Conservation (phyloP, 2,888 invertebrate genomes). For the Platycnemis pennipes region DNA sequence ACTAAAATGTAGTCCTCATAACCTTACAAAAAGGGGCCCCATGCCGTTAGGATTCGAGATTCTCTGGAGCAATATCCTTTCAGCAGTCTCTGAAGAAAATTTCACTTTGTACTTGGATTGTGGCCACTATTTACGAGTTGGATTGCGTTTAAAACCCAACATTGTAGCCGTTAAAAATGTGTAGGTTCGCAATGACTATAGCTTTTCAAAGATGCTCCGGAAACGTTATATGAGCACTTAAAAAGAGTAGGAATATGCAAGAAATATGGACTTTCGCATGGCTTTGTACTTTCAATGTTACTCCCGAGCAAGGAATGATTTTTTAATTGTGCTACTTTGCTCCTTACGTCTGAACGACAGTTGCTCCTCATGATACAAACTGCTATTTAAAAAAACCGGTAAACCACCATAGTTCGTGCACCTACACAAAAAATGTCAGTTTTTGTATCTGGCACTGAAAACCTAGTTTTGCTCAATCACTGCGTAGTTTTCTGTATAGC, state of each 20-base stretch:
- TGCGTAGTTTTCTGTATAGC: conserved; percentile 37
- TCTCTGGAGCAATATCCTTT: conserved; percentile 41
- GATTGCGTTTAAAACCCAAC: neutral
- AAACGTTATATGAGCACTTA: conserved; percentile 12
- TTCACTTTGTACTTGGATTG: conserved; percentile 55
- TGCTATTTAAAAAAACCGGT: conserved; percentile 52
- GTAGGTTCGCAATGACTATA: conserved; percentile 19
- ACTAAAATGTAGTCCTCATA: conserved; percentile 53
- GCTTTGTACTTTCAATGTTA: conserved; percentile 63
- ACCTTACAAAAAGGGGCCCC: neutral
- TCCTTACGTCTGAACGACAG: conserved; percentile 34
- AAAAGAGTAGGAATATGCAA: conserved; percentile 51
- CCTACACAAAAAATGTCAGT: conserved; percentile 17
- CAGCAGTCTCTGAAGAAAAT: conserved; percentile 39
- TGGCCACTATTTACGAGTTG: conserved; percentile 9
- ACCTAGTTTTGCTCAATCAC: conserved; percentile 52
- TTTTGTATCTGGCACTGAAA: conserved; percentile 53
- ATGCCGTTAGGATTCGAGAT: conserved; percentile 30
- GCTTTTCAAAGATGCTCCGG: neutral
- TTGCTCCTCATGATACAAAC: conserved; percentile 28
- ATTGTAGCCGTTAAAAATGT: conserved; percentile 30
- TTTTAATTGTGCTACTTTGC: neutral
- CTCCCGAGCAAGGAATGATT: conserved; percentile 59
- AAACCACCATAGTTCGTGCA: conserved; percentile 50
- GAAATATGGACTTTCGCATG: conserved; percentile 41